Percentiles rank a stretch among this genome's conserved stretches.
These are phyloP conservation scores for Microcebus jonahi DNA, from an alignment of 2,113 vertebrate species.

Conservation along the genomic window DNA sequence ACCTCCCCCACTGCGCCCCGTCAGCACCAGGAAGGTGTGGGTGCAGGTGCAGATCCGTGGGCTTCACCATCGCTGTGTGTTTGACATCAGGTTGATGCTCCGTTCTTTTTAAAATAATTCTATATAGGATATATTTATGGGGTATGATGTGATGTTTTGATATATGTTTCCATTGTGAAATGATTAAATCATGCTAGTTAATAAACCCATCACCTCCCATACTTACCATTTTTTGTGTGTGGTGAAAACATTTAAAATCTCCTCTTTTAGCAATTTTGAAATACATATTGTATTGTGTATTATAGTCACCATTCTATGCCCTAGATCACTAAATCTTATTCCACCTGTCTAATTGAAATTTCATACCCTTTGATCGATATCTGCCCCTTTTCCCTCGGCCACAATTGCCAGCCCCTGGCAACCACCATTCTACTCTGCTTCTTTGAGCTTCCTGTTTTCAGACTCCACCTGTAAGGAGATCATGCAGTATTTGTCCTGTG, in stretches of 20 bases:
- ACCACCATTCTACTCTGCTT: neutral
- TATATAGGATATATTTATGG: neutral
- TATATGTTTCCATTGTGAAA: neutral
- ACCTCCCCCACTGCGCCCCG: neutral
- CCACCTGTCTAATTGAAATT: neutral
- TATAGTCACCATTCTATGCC: neutral
- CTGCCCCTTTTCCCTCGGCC: neutral
- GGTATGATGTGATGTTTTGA: neutral
- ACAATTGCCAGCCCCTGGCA: neutral
- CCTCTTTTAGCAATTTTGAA: neutral
- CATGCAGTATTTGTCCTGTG: neutral
- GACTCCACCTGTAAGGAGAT: neutral
- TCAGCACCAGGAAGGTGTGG: fast-evolving
- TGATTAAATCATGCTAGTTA: neutral
- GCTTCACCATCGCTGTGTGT: neutral
- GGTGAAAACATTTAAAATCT: neutral
- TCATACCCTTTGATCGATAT: neutral
- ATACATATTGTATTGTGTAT: neutral
- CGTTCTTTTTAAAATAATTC: neutral
- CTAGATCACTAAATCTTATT: neutral
- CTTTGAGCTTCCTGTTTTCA: neutral
- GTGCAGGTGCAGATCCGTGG: no score
- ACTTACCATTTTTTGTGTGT: neutral
- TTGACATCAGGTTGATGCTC: neutral
- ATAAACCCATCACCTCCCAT: neutral